Evolutionary conservation across 2,888 invertebrate genomes (phyloP).

Genomic region (Rhingia rostrata): DNA sequence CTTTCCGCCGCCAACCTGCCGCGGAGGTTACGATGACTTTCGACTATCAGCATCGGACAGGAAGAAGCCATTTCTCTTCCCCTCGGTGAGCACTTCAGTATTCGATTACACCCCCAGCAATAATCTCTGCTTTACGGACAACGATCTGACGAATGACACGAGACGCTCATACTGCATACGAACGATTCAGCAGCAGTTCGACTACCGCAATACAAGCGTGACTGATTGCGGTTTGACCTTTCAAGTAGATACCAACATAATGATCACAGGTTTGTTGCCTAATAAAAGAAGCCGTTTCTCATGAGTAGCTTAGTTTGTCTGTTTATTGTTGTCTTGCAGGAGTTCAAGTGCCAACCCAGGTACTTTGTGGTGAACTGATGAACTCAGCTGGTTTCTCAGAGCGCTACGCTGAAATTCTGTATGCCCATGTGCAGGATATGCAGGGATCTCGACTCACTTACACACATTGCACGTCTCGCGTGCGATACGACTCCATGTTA

Average conservation of each 20-base stretch:
- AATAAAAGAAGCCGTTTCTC: conserved; percentile 39
- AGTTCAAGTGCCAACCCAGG: conserved; percentile 89
- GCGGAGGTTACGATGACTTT: conserved; percentile 55
- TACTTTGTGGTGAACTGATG: conserved; percentile 83
- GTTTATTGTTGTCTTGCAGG: conserved; percentile 81
- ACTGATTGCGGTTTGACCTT: conserved; percentile 91
- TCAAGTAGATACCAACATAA: conserved; percentile 91
- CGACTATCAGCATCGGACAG: conserved; percentile 58
- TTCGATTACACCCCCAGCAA: conserved; percentile 81
- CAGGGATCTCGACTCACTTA: conserved; percentile 91
- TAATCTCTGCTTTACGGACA: conserved; percentile 44
- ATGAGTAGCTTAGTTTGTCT: conserved; percentile 18
- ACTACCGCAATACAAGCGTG: conserved; percentile 89
- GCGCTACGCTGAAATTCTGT: conserved; percentile 89
- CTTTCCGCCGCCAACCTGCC: conserved; percentile 67
- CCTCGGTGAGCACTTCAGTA: conserved; percentile 83
- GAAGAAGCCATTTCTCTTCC: conserved; percentile 51
- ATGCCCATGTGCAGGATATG: conserved; percentile 91
- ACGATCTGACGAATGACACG: conserved; percentile 81
- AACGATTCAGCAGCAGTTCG: conserved; percentile 87
- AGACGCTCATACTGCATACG: conserved; percentile 88
- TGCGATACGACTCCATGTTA: conserved; percentile 88
- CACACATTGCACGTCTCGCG: conserved; percentile 91
- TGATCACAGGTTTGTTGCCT: conserved; percentile 87
- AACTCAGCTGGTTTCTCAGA: conserved; percentile 81